A percentile compares a stretch with the other conserved stretches of the same genome.
phyloP scores from a whole-genome alignment of 2,888 invertebrate genomes.

The Rhingia rostrata region DNA sequence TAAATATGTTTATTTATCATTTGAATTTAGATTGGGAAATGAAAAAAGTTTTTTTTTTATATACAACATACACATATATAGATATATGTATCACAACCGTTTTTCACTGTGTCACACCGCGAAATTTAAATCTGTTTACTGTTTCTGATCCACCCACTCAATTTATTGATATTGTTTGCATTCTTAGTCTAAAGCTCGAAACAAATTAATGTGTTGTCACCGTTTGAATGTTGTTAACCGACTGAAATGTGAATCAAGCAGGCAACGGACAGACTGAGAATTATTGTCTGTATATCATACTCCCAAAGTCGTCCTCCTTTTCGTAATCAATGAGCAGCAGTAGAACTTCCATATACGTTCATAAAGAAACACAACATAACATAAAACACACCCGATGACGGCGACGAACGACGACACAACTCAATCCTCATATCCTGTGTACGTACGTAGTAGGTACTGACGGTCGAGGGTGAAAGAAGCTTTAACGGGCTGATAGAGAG shows the following conservation, averaged over 20 bases:
- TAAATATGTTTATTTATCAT: constrained; percentile 56
- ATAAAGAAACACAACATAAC: constrained; percentile 75
- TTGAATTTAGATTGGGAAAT: constrained; percentile 13
- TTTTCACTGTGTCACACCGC: constrained; percentile 50
- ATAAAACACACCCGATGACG: constrained; percentile 74
- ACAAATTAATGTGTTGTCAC: constrained; percentile 80
- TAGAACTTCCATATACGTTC: constrained; percentile 66
- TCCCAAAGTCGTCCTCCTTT: constrained; percentile 67
- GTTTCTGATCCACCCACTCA: constrained; percentile 60
- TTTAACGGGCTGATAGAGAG: constrained; percentile 60
- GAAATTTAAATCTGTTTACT: constrained; percentile 40
- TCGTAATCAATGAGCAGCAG: constrained; percentile 68
- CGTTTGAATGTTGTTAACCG: constrained; percentile 84
- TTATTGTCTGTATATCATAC: constrained; percentile 76
- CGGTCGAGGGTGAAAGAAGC: constrained; percentile 55
- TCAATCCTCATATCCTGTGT: constrained; percentile 75
- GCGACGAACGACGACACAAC: constrained; percentile 73
- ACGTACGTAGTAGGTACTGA: constrained; percentile 63
- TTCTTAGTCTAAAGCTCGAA: constrained; percentile 54
- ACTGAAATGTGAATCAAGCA: constrained; percentile 78
- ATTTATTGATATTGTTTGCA: constrained; percentile 46
- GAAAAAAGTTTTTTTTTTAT: constrained; percentile 5
- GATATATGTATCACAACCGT: constrained; percentile 59
- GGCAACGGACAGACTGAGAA: constrained; percentile 73
- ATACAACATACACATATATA: constrained; percentile 11